Evolutionary conservation across 2,113 vertebrate genomes (phyloP), one percentile per base, ranked within the genome.

Genomic region (Tachysurus fulvidraco): DNA sequence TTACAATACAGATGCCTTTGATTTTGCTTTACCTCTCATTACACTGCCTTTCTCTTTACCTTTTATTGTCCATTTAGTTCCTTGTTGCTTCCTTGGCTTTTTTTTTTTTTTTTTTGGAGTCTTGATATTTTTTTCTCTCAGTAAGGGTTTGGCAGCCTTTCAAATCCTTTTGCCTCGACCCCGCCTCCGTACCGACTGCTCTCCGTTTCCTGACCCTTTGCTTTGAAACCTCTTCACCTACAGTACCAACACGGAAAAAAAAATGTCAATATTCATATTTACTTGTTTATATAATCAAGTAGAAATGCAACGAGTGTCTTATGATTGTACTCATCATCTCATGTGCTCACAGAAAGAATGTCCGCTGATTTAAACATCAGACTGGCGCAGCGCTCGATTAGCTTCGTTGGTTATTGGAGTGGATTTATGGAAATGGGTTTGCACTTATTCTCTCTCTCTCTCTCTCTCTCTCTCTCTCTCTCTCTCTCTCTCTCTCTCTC

Each of bases 21-120:
- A 93, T 94, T 95, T 94, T 92, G 92, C 91, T 94, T 92, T 94
- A 93, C 90, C 90, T 93, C 92, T 94, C 91, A 93, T 92, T 91
- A 92, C 90, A 84, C 89, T 86, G 88, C 80, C 69, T 85, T 85
- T 88, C 76, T 85, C 55, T 44, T n/a, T 28, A 46, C 50, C 44
- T 73, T 88, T 80, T 89, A 87, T 86, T 87, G 85, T 84, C 83
- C 85, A 79, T 85, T 89, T 71, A 84, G 71, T 84, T 78, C 74
- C 85, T 81, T 76, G 69, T 65, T 83, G 73, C 76, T 30, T 54
- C 19, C 59, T 77, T 46, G n/a, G 10, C 9, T 67, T 46, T 46
- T 71, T 57, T 44, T 76, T 36, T 30, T 36, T 36, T 36, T 36
- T 36, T 36, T 41, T 81, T 67, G 30, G n/a, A 65, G 19, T 82